These are phyloP conservation scores for Ptyas mucosa DNA, from an alignment of 2,113 vertebrate genomes.

Conservation along the genomic window DNA sequence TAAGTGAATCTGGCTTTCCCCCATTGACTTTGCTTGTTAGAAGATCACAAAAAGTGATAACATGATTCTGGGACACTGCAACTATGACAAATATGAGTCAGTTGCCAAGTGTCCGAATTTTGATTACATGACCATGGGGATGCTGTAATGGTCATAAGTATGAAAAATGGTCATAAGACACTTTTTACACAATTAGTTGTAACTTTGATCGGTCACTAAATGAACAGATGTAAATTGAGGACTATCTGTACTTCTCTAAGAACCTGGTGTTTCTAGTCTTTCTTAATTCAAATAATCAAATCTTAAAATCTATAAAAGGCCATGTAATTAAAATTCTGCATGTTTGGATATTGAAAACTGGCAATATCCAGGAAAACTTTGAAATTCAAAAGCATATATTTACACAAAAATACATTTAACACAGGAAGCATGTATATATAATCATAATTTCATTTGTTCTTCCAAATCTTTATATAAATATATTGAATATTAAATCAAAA, in stretches of 20 bases:
- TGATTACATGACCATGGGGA: too few species aligned
- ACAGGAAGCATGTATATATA: not conserved
- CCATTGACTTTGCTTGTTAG: too few species aligned
- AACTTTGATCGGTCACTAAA: too few species aligned
- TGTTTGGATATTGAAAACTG: not conserved
- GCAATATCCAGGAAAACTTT: not conserved
- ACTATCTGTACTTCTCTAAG: not conserved
- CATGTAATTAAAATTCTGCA: not conserved
- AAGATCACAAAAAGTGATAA: too few species aligned
- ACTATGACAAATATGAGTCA: too few species aligned
- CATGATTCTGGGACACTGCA: too few species aligned
- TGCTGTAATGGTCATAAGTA: too few species aligned
- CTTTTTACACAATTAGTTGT: too few species aligned
- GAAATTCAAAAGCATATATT: not conserved
- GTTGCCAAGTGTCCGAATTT: too few species aligned
- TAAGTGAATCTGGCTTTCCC: too few species aligned
- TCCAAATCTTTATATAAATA: not conserved
- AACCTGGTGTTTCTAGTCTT: not conserved
- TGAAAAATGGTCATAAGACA: too few species aligned
- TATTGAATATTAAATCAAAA: not conserved
- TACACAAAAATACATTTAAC: not conserved
- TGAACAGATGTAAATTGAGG: too few species aligned
- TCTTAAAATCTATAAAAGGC: not conserved
- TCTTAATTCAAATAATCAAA: not conserved
- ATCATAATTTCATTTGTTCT: not conserved